These are phyloP conservation scores for Hypomesus transpacificus DNA, from an alignment of 2,113 vertebrate genomes.

Conservation along the genomic window DNA sequence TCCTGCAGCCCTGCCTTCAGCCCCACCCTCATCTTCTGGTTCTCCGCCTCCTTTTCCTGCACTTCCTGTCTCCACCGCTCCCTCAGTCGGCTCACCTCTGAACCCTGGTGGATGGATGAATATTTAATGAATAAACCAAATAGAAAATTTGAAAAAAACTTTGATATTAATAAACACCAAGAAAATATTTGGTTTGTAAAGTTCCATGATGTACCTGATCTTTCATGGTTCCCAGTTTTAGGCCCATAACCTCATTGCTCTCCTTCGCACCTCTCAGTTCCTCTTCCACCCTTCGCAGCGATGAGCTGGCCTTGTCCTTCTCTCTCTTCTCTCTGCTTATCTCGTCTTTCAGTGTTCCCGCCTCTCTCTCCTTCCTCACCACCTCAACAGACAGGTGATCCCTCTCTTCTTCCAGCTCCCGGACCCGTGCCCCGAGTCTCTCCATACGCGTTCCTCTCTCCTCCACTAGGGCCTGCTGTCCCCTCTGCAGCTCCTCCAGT, in stretches of 20 bases:
- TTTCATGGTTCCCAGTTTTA: conserved; percentile 22
- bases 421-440: conserved; percentile 22
- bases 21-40: conserved; percentile 50
- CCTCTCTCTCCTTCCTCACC: conserved; percentile 33
- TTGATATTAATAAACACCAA: too few species aligned
- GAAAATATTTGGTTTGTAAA: neutral
- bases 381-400: conserved; percentile 6
- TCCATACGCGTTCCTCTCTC: conserved; percentile 35
- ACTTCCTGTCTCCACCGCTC: conserved; percentile 30
- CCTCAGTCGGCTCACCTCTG: conserved; percentile 23
- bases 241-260: conserved; percentile 17
- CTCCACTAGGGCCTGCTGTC: conserved; percentile 30
- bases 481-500: conserved; percentile 31
- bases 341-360: conserved; percentile 42
- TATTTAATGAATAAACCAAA: neutral
- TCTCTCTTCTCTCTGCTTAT: conserved; percentile 31
- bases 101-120: conserved; percentile 26
- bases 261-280: conserved; percentile 24
- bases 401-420: conserved; percentile 27
- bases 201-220: neutral
- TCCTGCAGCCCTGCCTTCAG: conserved; percentile 55
- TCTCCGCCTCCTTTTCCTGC: conserved; percentile 48
- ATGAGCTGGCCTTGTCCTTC: conserved; percentile 22
- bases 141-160: neutral
- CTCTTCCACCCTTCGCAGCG: conserved; percentile 26